Conservation (phyloP, 2,888 invertebrate species). For the Drosophila demipolita region DNA sequence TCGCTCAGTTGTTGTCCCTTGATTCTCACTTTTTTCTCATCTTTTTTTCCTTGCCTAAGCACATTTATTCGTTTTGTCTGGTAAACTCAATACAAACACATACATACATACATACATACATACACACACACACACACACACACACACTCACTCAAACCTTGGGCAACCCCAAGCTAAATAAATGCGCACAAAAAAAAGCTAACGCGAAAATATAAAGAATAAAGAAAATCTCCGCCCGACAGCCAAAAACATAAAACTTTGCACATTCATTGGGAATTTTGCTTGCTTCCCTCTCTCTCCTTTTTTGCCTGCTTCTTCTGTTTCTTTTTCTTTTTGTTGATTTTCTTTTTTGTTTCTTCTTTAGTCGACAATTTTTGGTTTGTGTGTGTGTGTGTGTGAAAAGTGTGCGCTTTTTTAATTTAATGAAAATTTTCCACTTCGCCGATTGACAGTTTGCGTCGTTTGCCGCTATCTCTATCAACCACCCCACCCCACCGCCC, state of each 20-base stretch:
- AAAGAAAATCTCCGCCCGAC: conserved; percentile 72
- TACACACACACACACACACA: conserved; percentile 21
- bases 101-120: no score
- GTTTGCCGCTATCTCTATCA: conserved; percentile 52
- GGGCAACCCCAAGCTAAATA: conserved; percentile 40
- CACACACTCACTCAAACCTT: conserved; percentile 3
- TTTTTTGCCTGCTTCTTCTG: not conserved
- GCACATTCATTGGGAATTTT: conserved; percentile 72
- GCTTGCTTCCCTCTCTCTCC: conserved; percentile 20
- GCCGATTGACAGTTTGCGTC: conserved; percentile 83
- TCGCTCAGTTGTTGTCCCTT: conserved; percentile 39
- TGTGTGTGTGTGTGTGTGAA: conserved; percentile 49
- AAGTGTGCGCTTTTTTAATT: conserved; percentile 81
- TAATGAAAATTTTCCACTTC: conserved; percentile 85
- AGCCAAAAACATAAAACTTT: conserved; percentile 80
- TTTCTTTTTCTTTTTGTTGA: conserved; percentile 18
- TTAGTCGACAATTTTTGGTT: conserved; percentile 51
- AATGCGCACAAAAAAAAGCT: conserved; percentile 43
- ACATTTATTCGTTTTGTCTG: conserved; percentile 78
- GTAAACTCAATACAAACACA: conserved; percentile 27
- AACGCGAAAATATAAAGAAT: conserved; percentile 27
- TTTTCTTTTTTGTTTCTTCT: conserved; percentile 39
- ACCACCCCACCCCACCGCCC: not conserved
- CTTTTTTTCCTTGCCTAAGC: conserved; percentile 72
- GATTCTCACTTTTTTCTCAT: not conserved